Conservation (phyloP, 2,113 vertebrate genomes). For the Alouatta palliata region DNA sequence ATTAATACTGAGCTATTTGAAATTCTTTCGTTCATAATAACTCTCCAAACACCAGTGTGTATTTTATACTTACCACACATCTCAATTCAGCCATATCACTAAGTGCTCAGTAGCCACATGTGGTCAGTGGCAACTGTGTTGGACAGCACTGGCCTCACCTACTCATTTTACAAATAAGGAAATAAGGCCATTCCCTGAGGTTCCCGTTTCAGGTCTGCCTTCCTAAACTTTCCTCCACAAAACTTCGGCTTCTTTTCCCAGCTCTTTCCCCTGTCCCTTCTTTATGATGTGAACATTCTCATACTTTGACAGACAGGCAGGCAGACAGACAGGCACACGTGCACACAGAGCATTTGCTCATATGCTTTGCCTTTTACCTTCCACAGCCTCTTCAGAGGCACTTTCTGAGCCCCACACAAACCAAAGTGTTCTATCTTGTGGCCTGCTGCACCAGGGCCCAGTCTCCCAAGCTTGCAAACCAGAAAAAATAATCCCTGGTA, state of each 20-base stretch:
- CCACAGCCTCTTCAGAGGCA: not conserved
- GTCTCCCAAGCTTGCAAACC: not conserved
- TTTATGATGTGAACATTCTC: not conserved
- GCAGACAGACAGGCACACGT: not conserved
- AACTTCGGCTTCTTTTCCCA: not conserved
- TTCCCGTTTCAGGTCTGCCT: not conserved
- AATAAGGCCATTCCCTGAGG: not conserved
- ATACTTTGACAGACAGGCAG: not conserved
- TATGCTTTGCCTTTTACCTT: not conserved
- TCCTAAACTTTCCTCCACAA: not conserved
- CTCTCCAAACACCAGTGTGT: not conserved
- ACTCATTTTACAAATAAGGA: not conserved
- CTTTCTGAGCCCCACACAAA: not conserved
- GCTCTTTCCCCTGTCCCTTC: not conserved
- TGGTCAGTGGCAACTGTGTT: not conserved
- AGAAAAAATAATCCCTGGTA: not conserved
- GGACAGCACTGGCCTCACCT: not conserved
- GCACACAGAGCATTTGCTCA: not conserved
- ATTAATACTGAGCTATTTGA: not conserved
- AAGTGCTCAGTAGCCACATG: not conserved
- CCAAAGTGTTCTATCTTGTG: not conserved
- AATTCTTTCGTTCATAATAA: not conserved
- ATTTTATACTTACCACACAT: not conserved
- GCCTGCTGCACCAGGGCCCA: not conserved
- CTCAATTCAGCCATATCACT: not conserved